These are phyloP conservation scores for Anser brachyrhynchus DNA, from an alignment of 2,113 vertebrate species.

Conservation along the genomic window DNA sequence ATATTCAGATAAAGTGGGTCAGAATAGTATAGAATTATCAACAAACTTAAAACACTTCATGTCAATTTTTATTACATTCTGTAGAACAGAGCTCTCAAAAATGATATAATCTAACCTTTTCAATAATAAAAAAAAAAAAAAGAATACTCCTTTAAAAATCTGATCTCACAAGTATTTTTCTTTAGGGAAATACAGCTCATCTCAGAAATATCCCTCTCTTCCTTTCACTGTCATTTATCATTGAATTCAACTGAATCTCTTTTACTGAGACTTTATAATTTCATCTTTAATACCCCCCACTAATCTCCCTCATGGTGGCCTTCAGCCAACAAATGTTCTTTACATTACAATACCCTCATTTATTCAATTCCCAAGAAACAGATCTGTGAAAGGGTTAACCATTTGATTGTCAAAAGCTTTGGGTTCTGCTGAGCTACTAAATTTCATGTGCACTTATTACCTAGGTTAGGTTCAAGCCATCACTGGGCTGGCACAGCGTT, in stretches of 20 bases:
- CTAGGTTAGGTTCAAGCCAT: slow-evolving; percentile 62
- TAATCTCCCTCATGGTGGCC: slow-evolving; percentile 72
- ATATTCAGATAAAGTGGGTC: slow-evolving; percentile 74
- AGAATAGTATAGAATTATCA: slow-evolving; percentile 73
- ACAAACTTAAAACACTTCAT: slow-evolving; percentile 75
- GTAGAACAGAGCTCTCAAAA: slow-evolving; percentile 67
- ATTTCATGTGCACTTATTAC: slow-evolving; percentile 59
- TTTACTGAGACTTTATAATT: slow-evolving; percentile 72
- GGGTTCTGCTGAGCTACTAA: slow-evolving; percentile 64
- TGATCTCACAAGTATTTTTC: slow-evolving; percentile 66
- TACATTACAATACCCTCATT: slow-evolving; percentile 68
- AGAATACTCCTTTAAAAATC: slow-evolving; percentile 54
- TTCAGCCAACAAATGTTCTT: slow-evolving; percentile 71
- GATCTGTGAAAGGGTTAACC: slow-evolving; percentile 53
- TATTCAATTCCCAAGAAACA: slow-evolving; percentile 59
- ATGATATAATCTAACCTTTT: slow-evolving; percentile 70
- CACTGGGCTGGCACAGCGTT: slow-evolving; percentile 34
- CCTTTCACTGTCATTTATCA: slow-evolving; percentile 62
- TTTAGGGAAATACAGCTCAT: slow-evolving; percentile 66
- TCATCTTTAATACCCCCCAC: slow-evolving; percentile 71
- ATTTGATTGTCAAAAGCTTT: slow-evolving; percentile 69
- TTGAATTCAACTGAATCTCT: slow-evolving; percentile 70
- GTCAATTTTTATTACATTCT: slow-evolving; percentile 74
- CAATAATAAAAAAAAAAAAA: slow-evolving; percentile 67
- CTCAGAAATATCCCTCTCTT: slow-evolving; percentile 60